Conservation (phyloP, 2,797 vertebrate species). For the Halcyon smyrnensis region DNA sequence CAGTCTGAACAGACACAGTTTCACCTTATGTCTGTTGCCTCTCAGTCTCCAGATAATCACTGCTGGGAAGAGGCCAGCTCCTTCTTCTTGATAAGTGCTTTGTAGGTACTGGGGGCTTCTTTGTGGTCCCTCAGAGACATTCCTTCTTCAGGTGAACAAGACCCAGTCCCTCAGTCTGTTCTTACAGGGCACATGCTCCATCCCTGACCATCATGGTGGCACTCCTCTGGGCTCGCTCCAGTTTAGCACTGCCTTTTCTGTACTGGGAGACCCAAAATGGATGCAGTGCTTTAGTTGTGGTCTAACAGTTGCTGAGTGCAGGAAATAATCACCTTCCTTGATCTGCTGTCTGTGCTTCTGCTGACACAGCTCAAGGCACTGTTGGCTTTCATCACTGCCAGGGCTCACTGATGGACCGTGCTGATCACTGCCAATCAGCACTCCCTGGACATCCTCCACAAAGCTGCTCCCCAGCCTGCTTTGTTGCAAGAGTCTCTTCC, state of each 20-base stretch:
- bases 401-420: neutral
- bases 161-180: accelerated
- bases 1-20: neutral
- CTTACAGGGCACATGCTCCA: accelerated
- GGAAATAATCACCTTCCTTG: neutral
- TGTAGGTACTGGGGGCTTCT: neutral
- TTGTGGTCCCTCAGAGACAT: neutral
- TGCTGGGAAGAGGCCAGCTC: neutral
- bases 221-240: neutral
- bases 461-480: neutral
- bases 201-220: accelerated
- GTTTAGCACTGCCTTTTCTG: accelerated
- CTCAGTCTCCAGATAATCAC: accelerated
- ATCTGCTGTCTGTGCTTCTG: neutral
- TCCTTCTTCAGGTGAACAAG: neutral
- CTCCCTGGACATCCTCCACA: neutral
- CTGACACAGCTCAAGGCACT: neutral
- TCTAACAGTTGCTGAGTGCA: neutral
- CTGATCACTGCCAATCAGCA: neutral
- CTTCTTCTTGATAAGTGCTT: neutral
- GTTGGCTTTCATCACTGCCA: neutral
- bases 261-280: neutral
- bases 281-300: accelerated
- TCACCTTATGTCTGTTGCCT: neutral
- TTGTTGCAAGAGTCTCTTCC: neutral